Evolutionary conservation across 2,888 invertebrate species (phyloP).

Genomic region (Gymnocheta viridis): DNA sequence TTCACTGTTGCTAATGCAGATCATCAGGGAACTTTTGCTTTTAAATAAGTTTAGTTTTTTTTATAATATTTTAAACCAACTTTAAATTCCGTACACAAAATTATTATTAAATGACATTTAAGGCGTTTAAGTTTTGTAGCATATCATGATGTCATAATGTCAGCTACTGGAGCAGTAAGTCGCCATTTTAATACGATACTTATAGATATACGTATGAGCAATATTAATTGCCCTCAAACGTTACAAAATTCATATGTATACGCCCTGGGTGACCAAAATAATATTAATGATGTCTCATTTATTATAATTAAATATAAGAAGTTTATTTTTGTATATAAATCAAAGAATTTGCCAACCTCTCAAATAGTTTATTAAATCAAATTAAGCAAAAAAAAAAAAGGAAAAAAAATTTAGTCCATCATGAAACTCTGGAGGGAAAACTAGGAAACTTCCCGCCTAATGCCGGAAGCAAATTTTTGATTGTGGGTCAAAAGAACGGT

Average conservation of each 20-base stretch:
- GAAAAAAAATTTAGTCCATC: no score
- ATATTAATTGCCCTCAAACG: neutral
- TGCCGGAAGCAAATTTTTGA: no score
- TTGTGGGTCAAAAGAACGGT: no score
- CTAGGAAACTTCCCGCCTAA: no score
- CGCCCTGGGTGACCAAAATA: constrained; percentile 4
- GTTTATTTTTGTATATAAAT: no score
- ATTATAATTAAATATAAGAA: neutral
- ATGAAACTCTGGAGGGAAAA: no score
- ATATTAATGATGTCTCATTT: neutral
- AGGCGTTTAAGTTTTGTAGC: neutral
- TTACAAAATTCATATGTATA: constrained; percentile 18
- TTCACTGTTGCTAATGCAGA: no score
- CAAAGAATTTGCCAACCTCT: no score
- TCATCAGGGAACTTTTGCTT: no score
- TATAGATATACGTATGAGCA: constrained; percentile 23
- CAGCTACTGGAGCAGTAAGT: neutral
- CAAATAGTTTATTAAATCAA: no score
- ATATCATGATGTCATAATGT: constrained; percentile 18
- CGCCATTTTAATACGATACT: neutral
- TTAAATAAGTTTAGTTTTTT: no score
- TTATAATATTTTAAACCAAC: neutral
- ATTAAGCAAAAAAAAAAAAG: no score
- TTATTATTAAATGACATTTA: neutral
- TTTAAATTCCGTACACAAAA: neutral